These are phyloP conservation scores for Bovichtus variegatus DNA, from an alignment of 2,797 vertebrate species.

Conservation along the genomic window DNA sequence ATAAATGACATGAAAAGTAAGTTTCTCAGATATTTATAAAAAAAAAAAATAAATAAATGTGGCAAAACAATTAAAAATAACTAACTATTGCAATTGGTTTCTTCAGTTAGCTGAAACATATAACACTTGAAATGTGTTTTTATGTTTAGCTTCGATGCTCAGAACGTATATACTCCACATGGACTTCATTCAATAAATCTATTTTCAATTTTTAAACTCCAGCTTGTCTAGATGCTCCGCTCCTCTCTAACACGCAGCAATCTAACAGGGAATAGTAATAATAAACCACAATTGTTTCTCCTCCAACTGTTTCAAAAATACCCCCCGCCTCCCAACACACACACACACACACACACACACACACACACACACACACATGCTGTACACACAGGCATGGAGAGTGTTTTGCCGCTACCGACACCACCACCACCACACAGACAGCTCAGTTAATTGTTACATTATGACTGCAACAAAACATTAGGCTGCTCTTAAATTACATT, in stretches of 20 bases:
- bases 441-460: conserved; percentile 81
- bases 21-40: neutral
- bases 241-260: too few relatives aligned
- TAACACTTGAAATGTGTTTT: neutral
- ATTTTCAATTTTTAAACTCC: neutral
- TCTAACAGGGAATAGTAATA: conserved; percentile 8
- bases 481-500: conserved; percentile 79
- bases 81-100: accelerated
- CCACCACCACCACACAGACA: conserved; percentile 31
- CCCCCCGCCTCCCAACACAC: too few relatives aligned
- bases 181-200: neutral
- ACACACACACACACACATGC: conserved; percentile 38
- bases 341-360: conserved; percentile 46
- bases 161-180: neutral
- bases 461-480: conserved; percentile 78
- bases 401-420: conserved; percentile 34
- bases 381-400: conserved; percentile 17
- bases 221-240: neutral
- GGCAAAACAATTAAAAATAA: neutral
- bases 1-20: neutral
- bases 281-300: conserved; percentile 32
- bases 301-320: conserved; percentile 46
- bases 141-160: neutral
- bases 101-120: neutral
- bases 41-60: neutral